Evolutionary conservation across 2,113 vertebrate genomes (phyloP), one percentile per base, ranked within the genome.

Genomic region (Lepus americanus): DNA sequence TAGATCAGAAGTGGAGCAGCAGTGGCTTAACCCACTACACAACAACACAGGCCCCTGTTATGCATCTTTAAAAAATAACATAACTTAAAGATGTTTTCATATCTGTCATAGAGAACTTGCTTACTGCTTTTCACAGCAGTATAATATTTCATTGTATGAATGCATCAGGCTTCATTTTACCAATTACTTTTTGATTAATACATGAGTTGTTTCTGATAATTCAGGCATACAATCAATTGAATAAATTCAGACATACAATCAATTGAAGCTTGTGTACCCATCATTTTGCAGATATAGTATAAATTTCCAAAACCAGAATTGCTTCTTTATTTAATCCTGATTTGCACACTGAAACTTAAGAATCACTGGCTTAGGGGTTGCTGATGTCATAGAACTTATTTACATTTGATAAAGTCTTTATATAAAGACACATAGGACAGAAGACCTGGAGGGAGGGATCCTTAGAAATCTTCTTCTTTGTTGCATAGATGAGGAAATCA

Each of bases 281-380:
- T 72, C 25, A 92, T 95, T 92, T 94, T 95, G 27, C 33, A 88
- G n/a, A n/a, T 77, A 11, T 92, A 67, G 31, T 12, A 80, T 92
- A 72, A 61, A 67, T 90, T 92, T 90, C 53, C 36, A 51, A 92
- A 80, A 53, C 14, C 73, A 25, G 14, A 87, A 23, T 88, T 89
- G 20, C 61, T 72, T 96, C 66, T 63, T 44, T 90, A 84, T 27
- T n/a, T 92, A 59, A 92, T 74, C 89, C 20, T 84, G n/a, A 44
- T 44, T 55, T 44, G 63, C n/a, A 84, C 61, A 53, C 9, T 55
- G 33, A 33, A 90, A 69, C 31, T 88, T 84, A 93, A 10, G 36
- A 93, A 67, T 6, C 51, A 64, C 25, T 77, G 49, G 79, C 29
- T 85, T 88, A n/a, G 55, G 10, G 39, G 27, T 61, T 84, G 84